Evolutionary conservation across 2,113 vertebrate species (phyloP).

Genomic region (Ochotona princeps): DNA sequence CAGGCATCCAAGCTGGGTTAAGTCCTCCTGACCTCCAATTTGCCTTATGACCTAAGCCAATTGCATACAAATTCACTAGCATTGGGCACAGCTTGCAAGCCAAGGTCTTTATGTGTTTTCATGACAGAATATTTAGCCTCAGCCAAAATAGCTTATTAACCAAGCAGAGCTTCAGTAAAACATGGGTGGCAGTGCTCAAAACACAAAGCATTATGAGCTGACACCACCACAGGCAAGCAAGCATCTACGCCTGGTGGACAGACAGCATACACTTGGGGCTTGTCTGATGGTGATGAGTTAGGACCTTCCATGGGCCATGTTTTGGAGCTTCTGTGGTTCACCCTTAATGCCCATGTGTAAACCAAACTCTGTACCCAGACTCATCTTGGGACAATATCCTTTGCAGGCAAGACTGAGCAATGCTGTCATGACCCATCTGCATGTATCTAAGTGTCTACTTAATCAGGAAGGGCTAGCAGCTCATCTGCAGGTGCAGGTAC

Average conservation of each 20-base stretch:
- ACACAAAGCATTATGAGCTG: not conserved
- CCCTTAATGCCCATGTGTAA: rapidly evolving
- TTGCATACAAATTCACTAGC: not conserved
- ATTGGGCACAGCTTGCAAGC: not conserved
- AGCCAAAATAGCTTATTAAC: conserved; percentile 30
- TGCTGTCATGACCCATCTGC: not conserved
- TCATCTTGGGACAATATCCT: not conserved
- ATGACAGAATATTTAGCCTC: conserved; percentile 27
- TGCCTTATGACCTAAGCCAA: not conserved
- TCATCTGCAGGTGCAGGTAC: not conserved
- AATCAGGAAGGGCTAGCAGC: not conserved
- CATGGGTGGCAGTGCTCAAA: not conserved
- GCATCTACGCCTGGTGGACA: not conserved
- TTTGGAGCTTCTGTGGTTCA: not conserved
- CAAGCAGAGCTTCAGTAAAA: conserved; percentile 31
- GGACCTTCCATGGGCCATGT: not conserved
- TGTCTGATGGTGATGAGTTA: not conserved
- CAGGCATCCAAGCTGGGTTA: not conserved
- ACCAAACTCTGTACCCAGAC: not conserved
- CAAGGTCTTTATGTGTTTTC: not conserved
- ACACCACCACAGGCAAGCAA: not conserved
- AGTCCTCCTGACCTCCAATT: not conserved
- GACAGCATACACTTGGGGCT: not conserved
- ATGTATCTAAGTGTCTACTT: not conserved
- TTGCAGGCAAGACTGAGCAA: not conserved